Conservation (phyloP, 2,797 vertebrate species). For the Centropyge bicolor region DNA sequence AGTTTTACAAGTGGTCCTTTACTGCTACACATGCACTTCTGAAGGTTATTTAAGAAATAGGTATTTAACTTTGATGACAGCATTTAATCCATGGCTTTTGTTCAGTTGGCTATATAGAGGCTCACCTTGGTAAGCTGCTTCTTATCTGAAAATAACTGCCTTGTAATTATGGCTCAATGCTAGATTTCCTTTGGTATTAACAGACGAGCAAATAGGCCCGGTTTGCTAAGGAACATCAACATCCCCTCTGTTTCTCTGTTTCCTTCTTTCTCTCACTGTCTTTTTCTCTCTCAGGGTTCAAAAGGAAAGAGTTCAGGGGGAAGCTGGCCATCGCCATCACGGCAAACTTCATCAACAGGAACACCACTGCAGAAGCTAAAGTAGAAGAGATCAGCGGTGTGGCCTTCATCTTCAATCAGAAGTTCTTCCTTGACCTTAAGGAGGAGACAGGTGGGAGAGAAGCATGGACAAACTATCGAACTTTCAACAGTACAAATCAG, state of each 20-base stretch:
- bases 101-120: conserved; percentile 37
- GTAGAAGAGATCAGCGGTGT: conserved; percentile 99
- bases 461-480: neutral
- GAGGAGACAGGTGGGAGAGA: conserved; percentile 92
- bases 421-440: conserved; percentile 98
- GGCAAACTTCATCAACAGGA: conserved; percentile 98
- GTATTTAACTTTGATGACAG: conserved; percentile 23
- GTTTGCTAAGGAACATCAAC: conserved; percentile 42
- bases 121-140: conserved; percentile 53
- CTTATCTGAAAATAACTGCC: conserved; percentile 67
- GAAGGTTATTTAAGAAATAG: conserved; percentile 26
- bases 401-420: conserved; percentile 99
- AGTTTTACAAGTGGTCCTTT: conserved; percentile 7
- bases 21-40: conserved; percentile 2
- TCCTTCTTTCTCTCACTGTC: conserved; percentile 1
- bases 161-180: conserved; percentile 65
- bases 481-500: neutral
- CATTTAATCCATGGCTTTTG: conserved; percentile 31
- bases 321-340: conserved; percentile 98
- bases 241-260: conserved; percentile 13
- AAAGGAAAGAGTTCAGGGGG: conserved; percentile 96
- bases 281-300: conserved; percentile 88
- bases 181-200: conserved; percentile 63
- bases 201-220: conserved; percentile 17
- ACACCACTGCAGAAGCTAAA: conserved; percentile 96